Conservation (phyloP, 2,113 vertebrate genomes). For the Prietella phreatophila region DNA sequence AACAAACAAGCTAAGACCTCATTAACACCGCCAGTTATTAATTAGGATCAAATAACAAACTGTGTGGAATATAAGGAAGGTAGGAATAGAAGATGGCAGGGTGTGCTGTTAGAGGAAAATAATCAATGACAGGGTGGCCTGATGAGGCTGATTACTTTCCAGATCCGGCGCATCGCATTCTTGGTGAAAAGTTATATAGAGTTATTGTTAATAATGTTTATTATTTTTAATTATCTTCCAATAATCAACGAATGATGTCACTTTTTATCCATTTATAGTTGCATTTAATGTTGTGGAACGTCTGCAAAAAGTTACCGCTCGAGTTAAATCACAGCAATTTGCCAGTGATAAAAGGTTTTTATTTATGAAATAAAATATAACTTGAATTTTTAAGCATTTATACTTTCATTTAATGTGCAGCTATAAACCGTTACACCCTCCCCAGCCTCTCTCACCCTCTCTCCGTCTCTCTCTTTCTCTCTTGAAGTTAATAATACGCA, state of each 20-base stretch:
- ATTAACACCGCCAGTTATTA: neutral
- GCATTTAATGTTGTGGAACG: neutral
- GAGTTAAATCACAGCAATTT: neutral
- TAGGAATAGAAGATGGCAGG: neutral
- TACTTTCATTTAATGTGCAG: neutral
- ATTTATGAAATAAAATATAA: too few species aligned
- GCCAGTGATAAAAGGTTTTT: too few species aligned
- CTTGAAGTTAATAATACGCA: neutral
- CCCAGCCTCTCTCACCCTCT: neutral
- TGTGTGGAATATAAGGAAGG: neutral
- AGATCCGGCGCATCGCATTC: neutral
- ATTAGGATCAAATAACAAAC: neutral
- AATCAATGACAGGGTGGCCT: neutral
- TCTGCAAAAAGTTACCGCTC: neutral
- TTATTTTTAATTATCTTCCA: too few species aligned
- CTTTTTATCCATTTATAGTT: neutral
- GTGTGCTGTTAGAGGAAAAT: neutral
- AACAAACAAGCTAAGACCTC: neutral
- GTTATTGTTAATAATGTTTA: too few species aligned
- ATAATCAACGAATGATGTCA: neutral
- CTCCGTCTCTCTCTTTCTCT: neutral
- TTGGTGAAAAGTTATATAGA: too few species aligned
- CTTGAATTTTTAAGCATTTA: too few species aligned
- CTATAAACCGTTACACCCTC: neutral
- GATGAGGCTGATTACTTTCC: neutral